Base-by-base conservation (phyloP, 2,113 vertebrate species). In the Oxyura jamaicensis region DNA sequence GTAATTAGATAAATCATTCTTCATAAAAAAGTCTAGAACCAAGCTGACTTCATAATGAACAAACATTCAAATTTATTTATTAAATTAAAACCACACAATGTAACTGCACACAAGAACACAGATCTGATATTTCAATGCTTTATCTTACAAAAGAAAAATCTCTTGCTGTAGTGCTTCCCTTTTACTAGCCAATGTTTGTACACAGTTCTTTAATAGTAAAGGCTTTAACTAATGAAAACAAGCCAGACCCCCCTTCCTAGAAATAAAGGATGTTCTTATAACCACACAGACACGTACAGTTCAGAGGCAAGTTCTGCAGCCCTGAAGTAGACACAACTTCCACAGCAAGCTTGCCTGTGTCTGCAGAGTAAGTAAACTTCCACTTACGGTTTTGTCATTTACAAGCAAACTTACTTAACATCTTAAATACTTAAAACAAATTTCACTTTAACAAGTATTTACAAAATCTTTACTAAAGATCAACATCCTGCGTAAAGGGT, bases 391-490 rank as follows among this genome's bases (percentile, higher is more conserved):
- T 95, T 75, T 75, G 94, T 90, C 48, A 76, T 90, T 96, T 95
- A 98, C 85, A 96, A 97, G 88, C 82, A 71, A 94, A 91, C 75
- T 96, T 93, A 95, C 35, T 90, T 83, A 66, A 76, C 84, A 53
- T 65, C 85, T 97, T 96, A 94, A 97, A 95, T 95, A 97, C 79
- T 96, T 95, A 96, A 94, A 97, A 76, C 95, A 96, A 93, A 85
- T 96, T 90, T 96, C 90, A 96, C 88, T 97, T 91, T 83, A 95
- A 94, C 83, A 88, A 96, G 65, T 94, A 97, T 96, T 94, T 97
- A 97, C 95, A 97, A 97, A 98, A 92, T 80, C 90, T 85, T 95
- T 83, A 88, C 74, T 96, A 96, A 97, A 97, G 96, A 97, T 95
- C 93, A 95, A 79, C 86, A 86, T 95, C 91, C 95, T 97, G 91